Base-by-base conservation (phyloP, 2,888 invertebrate species). In the Blera fallax region DNA sequence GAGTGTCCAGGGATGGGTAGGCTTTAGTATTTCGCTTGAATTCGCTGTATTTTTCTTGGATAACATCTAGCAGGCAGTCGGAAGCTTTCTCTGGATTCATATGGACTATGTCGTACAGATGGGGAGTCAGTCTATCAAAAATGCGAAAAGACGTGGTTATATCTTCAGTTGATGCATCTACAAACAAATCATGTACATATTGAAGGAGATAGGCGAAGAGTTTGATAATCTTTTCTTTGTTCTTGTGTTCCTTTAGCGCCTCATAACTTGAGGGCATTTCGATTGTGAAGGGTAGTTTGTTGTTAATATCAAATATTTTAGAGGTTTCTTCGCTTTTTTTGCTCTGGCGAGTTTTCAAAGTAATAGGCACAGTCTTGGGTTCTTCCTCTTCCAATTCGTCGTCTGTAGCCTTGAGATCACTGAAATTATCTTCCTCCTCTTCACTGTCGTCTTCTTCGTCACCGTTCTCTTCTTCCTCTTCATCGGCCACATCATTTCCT, bases 201-300 rank as follows among this genome's bases (percentile, higher is more conserved):
- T 97, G 96, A 32, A 98, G 90, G 87, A 98, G 91, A 89, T 95
- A 96, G 0, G 95, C 94, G 90, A 96, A 97, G 0, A 98, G 91
- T 88, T 94, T 93, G 67, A 94, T 94, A 10, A 98, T 93, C 89
- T 95, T 95, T 37, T 95, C 95, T 90, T 96, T 96, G 90, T 98
- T 98, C 14, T 94, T 94, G 87, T 95, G 95, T 5, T 95, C 94
- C 90, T 94, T 90, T 50, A 97, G 93, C 74, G 93, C 93, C 78
- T 95, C 94, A 89, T 95, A 95, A 11, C 90, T 93, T 16, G 93
- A 92, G 0, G 96, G 95, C 87, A 95, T 94, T 29, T 92, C 92
- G 67, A 91, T 93, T 92, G 93, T 94, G 83, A 92, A 94, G 0
- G 94, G 94, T 14, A 96, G 90, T 29, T 94, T 93, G 93, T 70